These are phyloP conservation scores for Corynorhinus townsendii DNA, from an alignment of 2,113 vertebrate species.

Conservation along the genomic window DNA sequence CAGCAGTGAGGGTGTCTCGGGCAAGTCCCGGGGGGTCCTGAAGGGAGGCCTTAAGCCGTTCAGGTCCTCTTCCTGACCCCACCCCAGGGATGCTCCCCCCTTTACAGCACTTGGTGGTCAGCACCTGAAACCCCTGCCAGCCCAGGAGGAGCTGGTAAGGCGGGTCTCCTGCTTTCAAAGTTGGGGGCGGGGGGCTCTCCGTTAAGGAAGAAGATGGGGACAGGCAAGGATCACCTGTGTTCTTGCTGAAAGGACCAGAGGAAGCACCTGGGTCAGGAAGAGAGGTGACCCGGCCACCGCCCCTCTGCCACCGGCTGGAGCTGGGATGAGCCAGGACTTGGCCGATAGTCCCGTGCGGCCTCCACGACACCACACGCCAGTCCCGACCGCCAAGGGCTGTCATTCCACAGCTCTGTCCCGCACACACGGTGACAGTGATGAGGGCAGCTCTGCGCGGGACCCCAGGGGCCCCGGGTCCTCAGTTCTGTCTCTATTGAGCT, in stretches of 20 bases:
- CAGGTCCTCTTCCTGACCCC: not conserved
- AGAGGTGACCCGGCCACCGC: not conserved
- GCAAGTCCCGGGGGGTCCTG: not conserved
- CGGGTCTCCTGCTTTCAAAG: not conserved
- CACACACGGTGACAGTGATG: rapidly evolving
- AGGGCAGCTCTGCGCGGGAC: not conserved
- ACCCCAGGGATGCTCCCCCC: not conserved
- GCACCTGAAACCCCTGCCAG: not conserved
- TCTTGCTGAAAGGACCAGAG: not conserved
- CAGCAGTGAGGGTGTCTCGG: not conserved
- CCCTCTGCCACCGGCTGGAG: not conserved
- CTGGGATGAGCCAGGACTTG: not conserved
- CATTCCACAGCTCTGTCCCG: not conserved
- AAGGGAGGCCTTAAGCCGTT: not conserved
- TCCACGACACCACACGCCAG: not conserved
- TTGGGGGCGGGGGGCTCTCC: not conserved
- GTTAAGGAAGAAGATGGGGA: not conserved
- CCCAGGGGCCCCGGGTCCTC: not conserved
- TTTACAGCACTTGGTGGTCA: not conserved
- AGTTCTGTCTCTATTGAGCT: not conserved
- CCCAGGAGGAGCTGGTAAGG: not conserved
- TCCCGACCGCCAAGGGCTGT: not conserved
- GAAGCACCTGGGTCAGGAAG: not conserved
- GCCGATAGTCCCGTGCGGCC: not conserved
- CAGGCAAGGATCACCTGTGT: rapidly evolving